These are phyloP conservation scores for Pediacus dermestoides DNA, from an alignment of 2,888 invertebrate species.

Conservation along the genomic window DNA sequence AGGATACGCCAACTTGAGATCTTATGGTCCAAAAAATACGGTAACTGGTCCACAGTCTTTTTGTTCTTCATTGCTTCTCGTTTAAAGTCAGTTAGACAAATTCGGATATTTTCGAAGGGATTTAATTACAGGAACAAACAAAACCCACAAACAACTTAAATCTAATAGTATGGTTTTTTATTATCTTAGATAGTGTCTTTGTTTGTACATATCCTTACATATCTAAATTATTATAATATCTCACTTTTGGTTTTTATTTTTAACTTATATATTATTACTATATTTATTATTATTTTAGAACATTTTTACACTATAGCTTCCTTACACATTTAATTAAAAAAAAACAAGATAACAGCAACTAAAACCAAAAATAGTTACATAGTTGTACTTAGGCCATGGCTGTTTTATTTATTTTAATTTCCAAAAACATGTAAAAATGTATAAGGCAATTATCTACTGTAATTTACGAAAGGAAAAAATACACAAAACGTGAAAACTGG, in stretches of 20 bases:
- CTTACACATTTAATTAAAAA: slow-evolving; percentile 1
- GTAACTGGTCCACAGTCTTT: too few relatives aligned
- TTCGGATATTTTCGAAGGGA: too few relatives aligned
- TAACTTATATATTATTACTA: slow-evolving; percentile 41
- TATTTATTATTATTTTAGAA: slow-evolving; percentile 27
- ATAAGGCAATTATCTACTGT: too few relatives aligned
- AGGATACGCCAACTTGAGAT: too few relatives aligned
- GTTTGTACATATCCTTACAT: slow-evolving; percentile 44
- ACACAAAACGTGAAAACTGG: background rate
- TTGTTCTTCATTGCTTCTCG: too few relatives aligned
- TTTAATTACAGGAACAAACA: too few relatives aligned
- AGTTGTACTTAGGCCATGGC: background rate
- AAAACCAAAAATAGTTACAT: background rate
- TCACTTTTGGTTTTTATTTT: slow-evolving; percentile 30
- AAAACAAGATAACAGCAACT: too few relatives aligned
- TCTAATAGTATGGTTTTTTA: too few relatives aligned
- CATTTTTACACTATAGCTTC: slow-evolving; percentile 16
- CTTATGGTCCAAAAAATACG: too few relatives aligned
- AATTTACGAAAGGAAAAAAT: slow-evolving; percentile 2
- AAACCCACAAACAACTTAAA: too few relatives aligned
- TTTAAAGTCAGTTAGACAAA: too few relatives aligned
- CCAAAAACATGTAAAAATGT: too few relatives aligned
- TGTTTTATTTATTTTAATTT: background rate
- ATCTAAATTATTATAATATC: slow-evolving; percentile 26
- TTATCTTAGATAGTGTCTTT: slow-evolving; percentile 42